Evolutionary conservation across 2,113 vertebrate genomes (phyloP).

Genomic region (Lepidothrix coronata): DNA sequence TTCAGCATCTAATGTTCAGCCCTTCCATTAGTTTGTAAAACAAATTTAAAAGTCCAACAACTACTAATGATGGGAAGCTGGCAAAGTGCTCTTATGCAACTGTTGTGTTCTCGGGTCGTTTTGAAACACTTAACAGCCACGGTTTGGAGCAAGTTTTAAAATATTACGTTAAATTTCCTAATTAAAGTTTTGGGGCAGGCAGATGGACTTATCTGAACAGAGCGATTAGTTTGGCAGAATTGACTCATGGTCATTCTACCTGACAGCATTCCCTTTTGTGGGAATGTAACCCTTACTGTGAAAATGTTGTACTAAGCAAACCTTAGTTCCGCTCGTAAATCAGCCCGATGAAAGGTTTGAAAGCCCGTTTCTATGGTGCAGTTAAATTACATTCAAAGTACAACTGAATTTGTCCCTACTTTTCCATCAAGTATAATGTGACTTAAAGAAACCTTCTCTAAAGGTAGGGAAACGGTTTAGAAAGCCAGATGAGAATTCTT

Average conservation of each 20-base stretch:
- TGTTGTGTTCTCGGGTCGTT: not conserved
- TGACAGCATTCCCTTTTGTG: constrained; percentile 49
- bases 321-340: constrained; percentile 51
- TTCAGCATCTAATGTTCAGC: not conserved
- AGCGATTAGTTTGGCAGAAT: not conserved
- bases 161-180: not conserved
- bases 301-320: constrained; percentile 40
- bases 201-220: not conserved
- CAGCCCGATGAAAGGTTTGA: constrained; percentile 42
- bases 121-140: not conserved
- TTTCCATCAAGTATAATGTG: constrained; percentile 36
- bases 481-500: constrained; percentile 15
- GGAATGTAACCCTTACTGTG: constrained; percentile 49
- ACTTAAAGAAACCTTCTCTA: constrained; percentile 10
- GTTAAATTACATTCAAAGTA: constrained; percentile 55
- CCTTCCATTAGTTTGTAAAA: not conserved
- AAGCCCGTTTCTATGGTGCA: constrained; percentile 43
- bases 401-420: constrained; percentile 40
- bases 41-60: not conserved
- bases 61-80: not conserved
- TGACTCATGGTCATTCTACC: constrained; percentile 61
- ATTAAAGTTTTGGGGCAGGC: not conserved
- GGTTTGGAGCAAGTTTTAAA: not conserved
- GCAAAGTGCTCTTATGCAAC: not conserved
- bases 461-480: not conserved